Evolutionary conservation across 2,113 vertebrate species (phyloP).

Genomic region (Tringa solitaria): DNA sequence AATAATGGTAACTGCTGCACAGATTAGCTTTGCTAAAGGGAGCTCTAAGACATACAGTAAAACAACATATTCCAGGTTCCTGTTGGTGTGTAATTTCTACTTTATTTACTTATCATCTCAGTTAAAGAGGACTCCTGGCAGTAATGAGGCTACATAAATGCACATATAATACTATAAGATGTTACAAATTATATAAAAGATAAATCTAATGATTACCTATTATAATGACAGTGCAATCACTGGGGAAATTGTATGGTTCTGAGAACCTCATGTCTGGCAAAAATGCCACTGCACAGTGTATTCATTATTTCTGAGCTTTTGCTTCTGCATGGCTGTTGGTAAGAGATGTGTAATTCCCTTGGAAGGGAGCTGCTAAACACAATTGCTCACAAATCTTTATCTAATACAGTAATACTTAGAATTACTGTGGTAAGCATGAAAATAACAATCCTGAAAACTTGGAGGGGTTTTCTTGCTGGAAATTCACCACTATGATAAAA

Average conservation of each 20-base stretch:
- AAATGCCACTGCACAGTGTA: constrained; percentile 44
- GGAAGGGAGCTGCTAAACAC: constrained; percentile 58
- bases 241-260: constrained; percentile 69
- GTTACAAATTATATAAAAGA: constrained; percentile 77
- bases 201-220: constrained; percentile 81
- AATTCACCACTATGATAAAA: constrained; percentile 30
- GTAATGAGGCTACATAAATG: constrained; percentile 78
- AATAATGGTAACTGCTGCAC: constrained; percentile 79
- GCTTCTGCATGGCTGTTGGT: constrained; percentile 52
- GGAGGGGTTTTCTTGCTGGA: not conserved
- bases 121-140: constrained; percentile 81
- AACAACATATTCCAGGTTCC: constrained; percentile 75
- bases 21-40: constrained; percentile 78
- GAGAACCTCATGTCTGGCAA: constrained; percentile 61
- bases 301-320: constrained; percentile 73
- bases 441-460: constrained; percentile 50
- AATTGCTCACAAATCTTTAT: constrained; percentile 67
- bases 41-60: constrained; percentile 78
- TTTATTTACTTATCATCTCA: constrained; percentile 83
- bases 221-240: constrained; percentile 73
- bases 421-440: constrained; percentile 56
- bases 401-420: constrained; percentile 33
- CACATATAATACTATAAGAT: constrained; percentile 71
- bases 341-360: constrained; percentile 68
- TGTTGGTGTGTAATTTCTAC: constrained; percentile 79